Evolutionary conservation across 2,888 invertebrate genomes (phyloP).

Genomic region (Agrotis puta): DNA sequence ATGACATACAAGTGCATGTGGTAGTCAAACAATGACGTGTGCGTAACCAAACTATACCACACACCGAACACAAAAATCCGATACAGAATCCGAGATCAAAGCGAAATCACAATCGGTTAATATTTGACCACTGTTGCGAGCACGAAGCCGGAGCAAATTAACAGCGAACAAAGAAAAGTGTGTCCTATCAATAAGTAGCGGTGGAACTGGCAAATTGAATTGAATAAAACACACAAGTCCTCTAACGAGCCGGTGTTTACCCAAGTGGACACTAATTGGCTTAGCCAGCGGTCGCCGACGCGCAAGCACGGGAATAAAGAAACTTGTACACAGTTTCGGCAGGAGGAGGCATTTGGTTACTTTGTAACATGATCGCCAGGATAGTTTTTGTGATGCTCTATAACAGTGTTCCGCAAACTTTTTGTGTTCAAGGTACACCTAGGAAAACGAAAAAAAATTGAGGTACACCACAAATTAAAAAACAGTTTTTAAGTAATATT

Average conservation of each 20-base stretch:
- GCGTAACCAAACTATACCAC: not conserved
- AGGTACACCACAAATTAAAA: no score
- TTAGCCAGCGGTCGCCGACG: constrained; percentile 88
- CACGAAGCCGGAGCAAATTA: constrained; percentile 75
- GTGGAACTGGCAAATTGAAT: constrained; percentile 89
- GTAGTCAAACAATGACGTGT: not conserved
- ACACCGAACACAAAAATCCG: constrained; percentile 9
- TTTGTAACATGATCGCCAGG: constrained; percentile 36
- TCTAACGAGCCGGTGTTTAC: constrained; percentile 91
- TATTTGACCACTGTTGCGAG: constrained; percentile 61
- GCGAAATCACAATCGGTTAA: constrained; percentile 55
- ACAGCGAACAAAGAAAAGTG: constrained; percentile 80
- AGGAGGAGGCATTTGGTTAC: constrained; percentile 68
- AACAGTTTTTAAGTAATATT: no score
- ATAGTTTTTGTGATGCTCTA: constrained; percentile 27
- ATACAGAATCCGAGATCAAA: constrained; percentile 34
- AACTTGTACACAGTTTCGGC: constrained; percentile 67
- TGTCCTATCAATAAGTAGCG: constrained; percentile 88
- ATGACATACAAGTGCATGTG: not conserved
- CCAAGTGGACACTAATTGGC: constrained; percentile 91
- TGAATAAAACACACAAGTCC: constrained; percentile 90
- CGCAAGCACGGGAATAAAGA: constrained; percentile 66
- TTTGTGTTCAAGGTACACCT: no score
- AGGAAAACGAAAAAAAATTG: no score
- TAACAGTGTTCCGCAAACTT: no score